Evolutionary conservation across 2,888 invertebrate species (phyloP).

Genomic region (Oxytorus armatus): DNA sequence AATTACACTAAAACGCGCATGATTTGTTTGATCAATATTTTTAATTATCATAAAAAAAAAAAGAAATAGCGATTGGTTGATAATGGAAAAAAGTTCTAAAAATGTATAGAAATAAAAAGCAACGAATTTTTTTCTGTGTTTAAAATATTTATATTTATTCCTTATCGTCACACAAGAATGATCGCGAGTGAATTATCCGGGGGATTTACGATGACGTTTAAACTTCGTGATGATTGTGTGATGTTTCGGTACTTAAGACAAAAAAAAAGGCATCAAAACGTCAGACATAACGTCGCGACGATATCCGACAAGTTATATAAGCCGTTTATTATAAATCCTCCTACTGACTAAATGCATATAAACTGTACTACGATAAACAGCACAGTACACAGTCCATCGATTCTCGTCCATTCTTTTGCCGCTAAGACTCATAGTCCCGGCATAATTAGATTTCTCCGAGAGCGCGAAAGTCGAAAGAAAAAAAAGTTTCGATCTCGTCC

Average conservation of each 20-base stretch:
- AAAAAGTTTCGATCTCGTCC: slow-evolving; percentile 16
- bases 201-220: slow-evolving; percentile 19
- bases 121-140: neutral
- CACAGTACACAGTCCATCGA: neutral
- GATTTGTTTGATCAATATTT: too few species aligned
- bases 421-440: slow-evolving; percentile 46
- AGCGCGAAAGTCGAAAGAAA: slow-evolving; percentile 5
- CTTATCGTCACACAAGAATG: neutral
- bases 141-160: slow-evolving; percentile 31
- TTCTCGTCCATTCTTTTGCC: slow-evolving; percentile 47
- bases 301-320: neutral
- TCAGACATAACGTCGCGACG: slow-evolving; percentile 2
- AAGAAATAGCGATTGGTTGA: too few species aligned
- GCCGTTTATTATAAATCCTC: slow-evolving; percentile 37
- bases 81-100: too few species aligned
- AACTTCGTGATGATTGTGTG: neutral
- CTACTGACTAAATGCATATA: slow-evolving; percentile 16
- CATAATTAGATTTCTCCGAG: slow-evolving; percentile 66
- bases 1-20: too few species aligned
- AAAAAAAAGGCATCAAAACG: slow-evolving; percentile 6
- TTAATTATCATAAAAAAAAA: too few species aligned
- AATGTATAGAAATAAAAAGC: slow-evolving; percentile 13
- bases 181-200: slow-evolving; percentile 44
- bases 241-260: neutral
- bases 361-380: neutral